Conservation (phyloP, 2,797 vertebrate species). For the Salarias fasciatus region DNA sequence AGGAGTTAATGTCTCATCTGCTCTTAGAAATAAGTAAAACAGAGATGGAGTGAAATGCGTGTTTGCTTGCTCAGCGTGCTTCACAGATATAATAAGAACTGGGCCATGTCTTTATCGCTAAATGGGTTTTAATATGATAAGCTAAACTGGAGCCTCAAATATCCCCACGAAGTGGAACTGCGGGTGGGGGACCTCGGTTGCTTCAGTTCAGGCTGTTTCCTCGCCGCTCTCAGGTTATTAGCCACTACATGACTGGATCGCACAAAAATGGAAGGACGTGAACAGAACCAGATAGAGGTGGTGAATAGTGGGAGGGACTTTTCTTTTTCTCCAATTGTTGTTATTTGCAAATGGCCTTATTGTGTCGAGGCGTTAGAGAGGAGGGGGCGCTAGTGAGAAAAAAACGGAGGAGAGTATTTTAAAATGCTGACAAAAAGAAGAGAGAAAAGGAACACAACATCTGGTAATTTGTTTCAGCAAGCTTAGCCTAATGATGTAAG, state of each 20-base stretch:
- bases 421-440: constrained; percentile 81
- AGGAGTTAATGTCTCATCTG: constrained; percentile 72
- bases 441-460: constrained; percentile 87
- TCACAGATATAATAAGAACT: constrained; percentile 88
- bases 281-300: constrained; percentile 81
- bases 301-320: constrained; percentile 87
- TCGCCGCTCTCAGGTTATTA: constrained; percentile 93
- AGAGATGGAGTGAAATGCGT: constrained; percentile 87
- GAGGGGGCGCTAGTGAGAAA: constrained; percentile 86
- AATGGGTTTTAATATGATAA: constrained; percentile 97
- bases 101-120: constrained; percentile 91
- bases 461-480: constrained; percentile 97
- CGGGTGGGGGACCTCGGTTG: constrained; percentile 93
- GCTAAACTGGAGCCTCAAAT: constrained; percentile 90
- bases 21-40: constrained; percentile 70
- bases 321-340: constrained; percentile 84
- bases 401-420: constrained; percentile 89
- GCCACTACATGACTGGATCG: constrained; percentile 90
- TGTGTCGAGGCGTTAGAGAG: constrained; percentile 84
- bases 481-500: constrained; percentile 98
- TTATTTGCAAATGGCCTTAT: constrained; percentile 93
- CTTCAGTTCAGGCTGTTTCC: constrained; percentile 90
- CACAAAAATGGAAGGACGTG: constrained; percentile 80
- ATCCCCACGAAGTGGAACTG: constrained; percentile 90
- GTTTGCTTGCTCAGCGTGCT: constrained; percentile 91